Conservation (phyloP, 2,113 vertebrate genomes). For the Electrona antarctica region DNA sequence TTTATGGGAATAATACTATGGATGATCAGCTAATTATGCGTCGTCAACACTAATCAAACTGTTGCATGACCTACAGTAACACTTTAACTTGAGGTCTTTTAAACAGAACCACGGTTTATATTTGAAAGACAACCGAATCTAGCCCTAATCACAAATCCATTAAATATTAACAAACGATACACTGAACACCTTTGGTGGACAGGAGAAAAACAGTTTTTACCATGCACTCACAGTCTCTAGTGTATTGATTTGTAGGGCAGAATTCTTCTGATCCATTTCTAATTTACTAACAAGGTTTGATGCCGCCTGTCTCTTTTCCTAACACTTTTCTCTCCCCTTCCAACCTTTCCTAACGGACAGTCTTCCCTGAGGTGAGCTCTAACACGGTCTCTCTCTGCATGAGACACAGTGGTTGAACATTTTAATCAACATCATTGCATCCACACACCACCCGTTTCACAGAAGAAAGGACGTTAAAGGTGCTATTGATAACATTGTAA, state of each 20-base stretch:
- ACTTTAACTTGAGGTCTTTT: background rate
- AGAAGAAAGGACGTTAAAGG: no score
- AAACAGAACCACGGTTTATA: background rate
- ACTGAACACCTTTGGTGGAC: no score
- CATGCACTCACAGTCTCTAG: slow-evolving; percentile 7
- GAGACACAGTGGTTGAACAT: background rate
- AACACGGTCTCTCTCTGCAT: slow-evolving; percentile 34
- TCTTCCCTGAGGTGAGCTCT: slow-evolving; percentile 92
- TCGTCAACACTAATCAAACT: background rate
- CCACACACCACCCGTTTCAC: no score
- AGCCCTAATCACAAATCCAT: no score
- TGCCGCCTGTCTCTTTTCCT: slow-evolving; percentile 53
- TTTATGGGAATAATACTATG: no score
- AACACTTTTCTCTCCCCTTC: slow-evolving; percentile 72
- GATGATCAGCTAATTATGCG: background rate
- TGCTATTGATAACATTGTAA: no score
- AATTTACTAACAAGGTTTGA: slow-evolving; percentile 49
- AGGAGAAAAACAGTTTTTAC: background rate
- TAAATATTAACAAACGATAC: no score
- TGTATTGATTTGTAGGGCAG: no score
- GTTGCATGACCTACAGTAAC: slow-evolving; percentile 8
- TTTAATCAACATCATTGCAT: no score
- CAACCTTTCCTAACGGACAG: slow-evolving; percentile 91
- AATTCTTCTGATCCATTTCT: slow-evolving; percentile 3
- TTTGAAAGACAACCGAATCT: no score